These are phyloP conservation scores for Spinus pinus DNA, from an alignment of 2,797 vertebrate genomes.

Conservation along the genomic window DNA sequence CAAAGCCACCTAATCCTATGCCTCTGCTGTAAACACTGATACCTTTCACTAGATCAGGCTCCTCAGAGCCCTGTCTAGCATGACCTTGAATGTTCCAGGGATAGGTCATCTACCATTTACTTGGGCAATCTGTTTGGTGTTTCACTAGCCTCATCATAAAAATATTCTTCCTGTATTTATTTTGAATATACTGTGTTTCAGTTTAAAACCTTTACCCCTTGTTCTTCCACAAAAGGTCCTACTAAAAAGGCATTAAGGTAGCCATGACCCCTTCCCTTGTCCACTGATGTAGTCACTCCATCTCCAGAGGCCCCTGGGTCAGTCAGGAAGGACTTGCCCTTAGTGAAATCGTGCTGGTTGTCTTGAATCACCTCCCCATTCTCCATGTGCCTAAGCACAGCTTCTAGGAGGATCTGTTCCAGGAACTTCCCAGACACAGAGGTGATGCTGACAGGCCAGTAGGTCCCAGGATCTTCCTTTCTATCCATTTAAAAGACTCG, in stretches of 20 bases:
- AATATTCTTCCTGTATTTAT: background rate
- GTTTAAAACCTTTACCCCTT: background rate
- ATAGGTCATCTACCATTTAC: fast-evolving
- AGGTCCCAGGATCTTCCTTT: background rate
- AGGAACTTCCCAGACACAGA: background rate
- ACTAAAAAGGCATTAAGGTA: background rate
- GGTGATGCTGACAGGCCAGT: background rate
- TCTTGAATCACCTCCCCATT: background rate
- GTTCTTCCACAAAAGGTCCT: fast-evolving
- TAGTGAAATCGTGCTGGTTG: background rate
- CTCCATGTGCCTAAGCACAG: background rate
- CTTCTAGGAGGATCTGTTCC: background rate
- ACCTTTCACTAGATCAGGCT: background rate
- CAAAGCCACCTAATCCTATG: background rate
- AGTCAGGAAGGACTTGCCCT: background rate
- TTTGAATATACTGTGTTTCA: background rate
- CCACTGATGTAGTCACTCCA: background rate
- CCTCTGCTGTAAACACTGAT: fast-evolving
- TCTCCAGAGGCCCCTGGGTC: background rate
- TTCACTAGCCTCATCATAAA: background rate
- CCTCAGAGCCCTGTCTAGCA: background rate
- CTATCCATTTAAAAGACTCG: fast-evolving
- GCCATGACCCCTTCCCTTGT: background rate
- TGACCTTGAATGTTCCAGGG: background rate
- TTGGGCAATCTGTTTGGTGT: background rate